These are phyloP conservation scores for Margaritifera margaritifera DNA, from an alignment of 2,888 invertebrate species.

Conservation along the genomic window DNA sequence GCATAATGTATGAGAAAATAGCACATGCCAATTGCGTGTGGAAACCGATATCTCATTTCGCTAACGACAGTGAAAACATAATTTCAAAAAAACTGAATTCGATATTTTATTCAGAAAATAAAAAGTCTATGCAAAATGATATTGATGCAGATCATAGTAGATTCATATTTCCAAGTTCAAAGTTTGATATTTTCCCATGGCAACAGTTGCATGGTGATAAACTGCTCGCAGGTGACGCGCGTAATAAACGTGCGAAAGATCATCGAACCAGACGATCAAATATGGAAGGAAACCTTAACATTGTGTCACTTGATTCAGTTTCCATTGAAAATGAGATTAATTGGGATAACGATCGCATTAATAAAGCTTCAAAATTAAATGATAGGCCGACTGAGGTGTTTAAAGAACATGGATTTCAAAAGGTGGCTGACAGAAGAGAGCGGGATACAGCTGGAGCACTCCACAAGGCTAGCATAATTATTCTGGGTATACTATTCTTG, in stretches of 20 bases:
- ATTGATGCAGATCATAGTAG: no score
- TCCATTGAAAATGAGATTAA: neutral
- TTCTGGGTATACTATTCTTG: conserved; percentile 29
- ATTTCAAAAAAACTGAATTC: no score
- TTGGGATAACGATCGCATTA: neutral
- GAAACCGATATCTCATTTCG: neutral
- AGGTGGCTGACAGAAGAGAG: conserved; percentile 19
- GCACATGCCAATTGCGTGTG: conserved; percentile 24
- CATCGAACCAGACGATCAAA: no score
- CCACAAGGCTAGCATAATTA: conserved; percentile 37
- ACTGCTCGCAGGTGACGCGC: no score
- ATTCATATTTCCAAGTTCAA: no score
- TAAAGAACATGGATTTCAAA: no score
- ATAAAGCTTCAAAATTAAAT: neutral
- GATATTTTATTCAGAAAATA: no score
- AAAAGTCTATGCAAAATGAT: no score
- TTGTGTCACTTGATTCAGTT: neutral
- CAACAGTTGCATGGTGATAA: no score
- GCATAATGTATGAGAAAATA: conserved; percentile 18
- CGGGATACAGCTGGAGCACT: conserved; percentile 32
- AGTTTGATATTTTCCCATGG: no score
- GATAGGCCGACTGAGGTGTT: no score
- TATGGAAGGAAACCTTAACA: neutral
- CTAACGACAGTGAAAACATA: neutral
- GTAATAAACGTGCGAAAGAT: no score